Conservation (phyloP, 2,113 vertebrate species). For the Corythoichthys intestinalis region DNA sequence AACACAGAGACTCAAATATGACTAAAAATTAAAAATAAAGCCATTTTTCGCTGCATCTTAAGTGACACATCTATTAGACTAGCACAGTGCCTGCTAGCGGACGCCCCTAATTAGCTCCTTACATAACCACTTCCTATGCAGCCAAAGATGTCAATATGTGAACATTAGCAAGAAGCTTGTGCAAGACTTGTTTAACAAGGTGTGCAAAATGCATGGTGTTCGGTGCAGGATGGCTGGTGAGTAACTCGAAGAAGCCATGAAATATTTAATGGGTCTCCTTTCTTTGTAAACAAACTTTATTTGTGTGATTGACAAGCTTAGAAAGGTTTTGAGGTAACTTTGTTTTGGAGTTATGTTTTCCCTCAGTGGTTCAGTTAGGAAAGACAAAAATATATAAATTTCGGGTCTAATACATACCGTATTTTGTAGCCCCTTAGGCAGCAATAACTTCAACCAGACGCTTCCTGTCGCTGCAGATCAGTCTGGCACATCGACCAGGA, state of each 20-base stretch:
- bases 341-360: too few species aligned
- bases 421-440: too few species aligned
- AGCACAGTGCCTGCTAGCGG: neutral
- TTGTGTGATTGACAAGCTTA: slow-evolving; percentile 51
- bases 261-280: slow-evolving; percentile 70
- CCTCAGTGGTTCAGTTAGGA: too few species aligned
- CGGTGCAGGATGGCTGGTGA: slow-evolving; percentile 56
- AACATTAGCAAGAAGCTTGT: slow-evolving; percentile 12
- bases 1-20: too few species aligned
- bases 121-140: neutral
- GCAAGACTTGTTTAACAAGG: slow-evolving; percentile 65
- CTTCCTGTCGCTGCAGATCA: too few species aligned
- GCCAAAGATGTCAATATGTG: slow-evolving; percentile 2
- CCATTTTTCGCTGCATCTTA: neutral
- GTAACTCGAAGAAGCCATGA: slow-evolving; percentile 71
- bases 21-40: too few species aligned
- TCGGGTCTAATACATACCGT: too few species aligned
- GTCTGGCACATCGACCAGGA: too few species aligned
- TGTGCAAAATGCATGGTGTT: slow-evolving; percentile 38
- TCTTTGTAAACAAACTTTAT: slow-evolving; percentile 73
- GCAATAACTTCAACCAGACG: too few species aligned
- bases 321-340: neutral
- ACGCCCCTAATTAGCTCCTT: neutral
- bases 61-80: neutral
- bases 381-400: too few species aligned